A percentile compares a stretch with the other conserved stretches of the same genome.
Evolutionary conservation across 2,113 vertebrate species (phyloP).

Genomic region (Mobula hypostoma): DNA sequence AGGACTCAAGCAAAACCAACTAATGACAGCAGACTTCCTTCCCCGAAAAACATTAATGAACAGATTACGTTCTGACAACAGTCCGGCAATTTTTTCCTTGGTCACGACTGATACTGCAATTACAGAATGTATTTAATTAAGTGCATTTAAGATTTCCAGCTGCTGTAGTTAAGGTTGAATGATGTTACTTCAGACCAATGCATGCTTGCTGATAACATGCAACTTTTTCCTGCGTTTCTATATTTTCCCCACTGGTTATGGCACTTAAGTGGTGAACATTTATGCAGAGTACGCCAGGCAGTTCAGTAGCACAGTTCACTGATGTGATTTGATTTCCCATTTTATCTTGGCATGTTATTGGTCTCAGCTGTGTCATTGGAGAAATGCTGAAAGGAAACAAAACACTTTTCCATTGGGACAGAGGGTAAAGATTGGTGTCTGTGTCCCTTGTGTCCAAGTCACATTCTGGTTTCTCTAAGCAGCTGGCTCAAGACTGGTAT

Average conservation of each 20-base stretch:
- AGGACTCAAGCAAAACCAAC: too few relatives aligned
- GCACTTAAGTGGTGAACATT: background rate
- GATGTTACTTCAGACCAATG: background rate
- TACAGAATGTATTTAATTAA: too few relatives aligned
- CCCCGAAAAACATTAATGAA: too few relatives aligned
- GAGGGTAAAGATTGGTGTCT: background rate
- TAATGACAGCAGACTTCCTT: too few relatives aligned
- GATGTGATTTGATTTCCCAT: constrained; percentile 7
- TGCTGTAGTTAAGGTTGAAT: too few relatives aligned
- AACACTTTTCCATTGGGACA: background rate
- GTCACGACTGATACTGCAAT: too few relatives aligned
- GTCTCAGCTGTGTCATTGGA: background rate
- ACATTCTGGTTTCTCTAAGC: background rate
- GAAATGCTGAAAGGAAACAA: constrained; percentile 12
- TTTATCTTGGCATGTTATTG: background rate
- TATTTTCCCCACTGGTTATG: background rate
- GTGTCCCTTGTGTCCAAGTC: background rate
- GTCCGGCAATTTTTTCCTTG: too few relatives aligned
- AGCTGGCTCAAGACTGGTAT: constrained; percentile 26
- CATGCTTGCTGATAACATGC: background rate
- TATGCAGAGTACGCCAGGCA: background rate
- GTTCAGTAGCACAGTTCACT: background rate
- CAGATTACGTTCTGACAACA: too few relatives aligned
- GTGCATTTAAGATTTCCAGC: too few relatives aligned
- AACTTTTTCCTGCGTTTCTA: background rate